Conservation (phyloP, 1,140 invertebrate genomes). For the Magallana gigas region DNA sequence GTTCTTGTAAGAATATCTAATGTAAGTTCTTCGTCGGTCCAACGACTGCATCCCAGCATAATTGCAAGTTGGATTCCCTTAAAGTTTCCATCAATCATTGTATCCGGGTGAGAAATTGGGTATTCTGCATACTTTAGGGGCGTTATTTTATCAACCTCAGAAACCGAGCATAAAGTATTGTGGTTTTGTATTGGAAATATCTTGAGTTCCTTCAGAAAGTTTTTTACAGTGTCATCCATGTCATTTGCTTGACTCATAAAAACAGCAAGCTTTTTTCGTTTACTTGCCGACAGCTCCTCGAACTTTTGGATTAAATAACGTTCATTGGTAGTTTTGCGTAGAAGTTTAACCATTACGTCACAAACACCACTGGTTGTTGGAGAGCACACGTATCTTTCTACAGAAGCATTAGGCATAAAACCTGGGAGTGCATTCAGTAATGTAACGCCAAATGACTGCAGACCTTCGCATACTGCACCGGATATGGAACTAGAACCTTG, state of each 20-base stretch:
- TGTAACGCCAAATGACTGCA: neutral
- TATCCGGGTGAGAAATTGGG: neutral
- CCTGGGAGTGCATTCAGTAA: neutral
- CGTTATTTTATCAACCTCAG: neutral
- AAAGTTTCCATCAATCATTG: neutral
- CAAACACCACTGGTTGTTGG: neutral
- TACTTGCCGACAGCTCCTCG: neutral
- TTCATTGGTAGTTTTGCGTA: neutral
- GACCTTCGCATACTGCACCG: neutral
- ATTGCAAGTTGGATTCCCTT: neutral
- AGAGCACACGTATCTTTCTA: neutral
- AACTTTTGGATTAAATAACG: neutral
- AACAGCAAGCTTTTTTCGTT: neutral
- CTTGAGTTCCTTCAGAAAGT: neutral
- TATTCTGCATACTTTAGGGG: neutral
- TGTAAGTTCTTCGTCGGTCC: constrained; percentile 1
- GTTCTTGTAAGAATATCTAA: neutral
- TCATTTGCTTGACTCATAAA: neutral
- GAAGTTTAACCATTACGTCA: neutral
- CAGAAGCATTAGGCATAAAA: neutral
- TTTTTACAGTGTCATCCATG: neutral
- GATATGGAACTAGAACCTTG: neutral
- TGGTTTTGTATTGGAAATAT: neutral
- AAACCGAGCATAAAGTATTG: neutral
- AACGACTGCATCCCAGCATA: neutral